Conservation (phyloP, 2,888 invertebrate species). For the Tenthredo mesomela region DNA sequence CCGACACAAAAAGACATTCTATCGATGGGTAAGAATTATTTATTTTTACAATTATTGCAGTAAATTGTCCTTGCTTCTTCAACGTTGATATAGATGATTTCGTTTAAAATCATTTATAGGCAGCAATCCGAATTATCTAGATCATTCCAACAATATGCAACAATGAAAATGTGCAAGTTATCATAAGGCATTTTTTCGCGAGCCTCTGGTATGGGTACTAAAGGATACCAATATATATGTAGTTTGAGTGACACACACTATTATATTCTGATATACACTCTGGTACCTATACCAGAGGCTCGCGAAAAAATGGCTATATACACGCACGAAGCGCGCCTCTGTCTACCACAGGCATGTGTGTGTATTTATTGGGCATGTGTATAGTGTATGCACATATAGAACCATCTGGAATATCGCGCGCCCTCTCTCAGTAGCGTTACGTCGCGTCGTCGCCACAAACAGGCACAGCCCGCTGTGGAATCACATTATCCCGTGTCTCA, state of each 20-base stretch:
- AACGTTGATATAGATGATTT: neutral
- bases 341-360: too few species aligned
- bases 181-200: too few species aligned
- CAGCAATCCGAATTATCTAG: too few species aligned
- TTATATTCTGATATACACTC: too few species aligned
- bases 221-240: too few species aligned
- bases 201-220: too few species aligned
- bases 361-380: neutral
- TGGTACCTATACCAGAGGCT: too few species aligned
- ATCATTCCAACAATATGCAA: neutral
- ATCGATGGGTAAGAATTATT: neutral
- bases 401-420: slow-evolving; percentile 39
- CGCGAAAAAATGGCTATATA: too few species aligned
- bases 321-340: neutral
- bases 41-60: neutral
- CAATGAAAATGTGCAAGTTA: neutral
- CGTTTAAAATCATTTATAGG: neutral
- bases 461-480: neutral
- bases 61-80: neutral
- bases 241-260: too few species aligned
- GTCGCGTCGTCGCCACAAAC: neutral
- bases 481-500: neutral
- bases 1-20: neutral
- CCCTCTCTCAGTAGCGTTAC: slow-evolving; percentile 11
- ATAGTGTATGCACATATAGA: neutral